Evolutionary conservation across 2,797 vertebrate species (phyloP).

Genomic region (Erethizon dorsatum): DNA sequence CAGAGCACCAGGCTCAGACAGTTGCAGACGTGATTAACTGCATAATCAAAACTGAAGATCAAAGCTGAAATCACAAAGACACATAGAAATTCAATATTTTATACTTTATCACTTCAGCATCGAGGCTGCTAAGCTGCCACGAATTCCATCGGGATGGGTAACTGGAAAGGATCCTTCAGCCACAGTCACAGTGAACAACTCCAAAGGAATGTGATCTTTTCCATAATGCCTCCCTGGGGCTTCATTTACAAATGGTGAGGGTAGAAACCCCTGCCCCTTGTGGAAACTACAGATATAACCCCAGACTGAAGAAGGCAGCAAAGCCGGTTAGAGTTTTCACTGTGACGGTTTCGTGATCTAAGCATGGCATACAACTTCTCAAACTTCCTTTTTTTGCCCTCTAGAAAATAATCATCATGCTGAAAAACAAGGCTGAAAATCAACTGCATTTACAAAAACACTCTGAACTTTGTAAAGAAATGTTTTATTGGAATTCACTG

Average conservation of each 20-base stretch:
- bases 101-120: slow-evolving; percentile 31
- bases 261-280: slow-evolving; percentile 38
- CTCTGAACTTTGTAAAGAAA: slow-evolving; percentile 30
- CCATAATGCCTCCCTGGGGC: neutral
- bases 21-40: neutral
- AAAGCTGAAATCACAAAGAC: slow-evolving; percentile 62
- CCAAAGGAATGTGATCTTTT: slow-evolving; percentile 9
- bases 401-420: slow-evolving; percentile 35
- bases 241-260: neutral
- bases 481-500: neutral
- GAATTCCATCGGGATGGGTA: slow-evolving; percentile 10
- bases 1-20: slow-evolving; percentile 36
- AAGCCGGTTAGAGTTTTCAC: slow-evolving; percentile 57
- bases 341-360: neutral
- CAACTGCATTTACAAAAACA: slow-evolving; percentile 18
- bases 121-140: neutral
- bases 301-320: neutral
- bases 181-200: slow-evolving; percentile 57
- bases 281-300: slow-evolving; percentile 43
- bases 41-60: slow-evolving; percentile 64
- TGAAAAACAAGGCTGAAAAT: slow-evolving; percentile 48
- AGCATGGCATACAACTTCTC: neutral
- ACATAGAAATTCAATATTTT: slow-evolving; percentile 60
- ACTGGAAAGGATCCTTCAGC: slow-evolving; percentile 73
- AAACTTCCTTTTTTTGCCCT: neutral